phyloP scores from a whole-genome alignment of 1,140 invertebrate genomes.

The Drosophila pseudoobscura region DNA sequence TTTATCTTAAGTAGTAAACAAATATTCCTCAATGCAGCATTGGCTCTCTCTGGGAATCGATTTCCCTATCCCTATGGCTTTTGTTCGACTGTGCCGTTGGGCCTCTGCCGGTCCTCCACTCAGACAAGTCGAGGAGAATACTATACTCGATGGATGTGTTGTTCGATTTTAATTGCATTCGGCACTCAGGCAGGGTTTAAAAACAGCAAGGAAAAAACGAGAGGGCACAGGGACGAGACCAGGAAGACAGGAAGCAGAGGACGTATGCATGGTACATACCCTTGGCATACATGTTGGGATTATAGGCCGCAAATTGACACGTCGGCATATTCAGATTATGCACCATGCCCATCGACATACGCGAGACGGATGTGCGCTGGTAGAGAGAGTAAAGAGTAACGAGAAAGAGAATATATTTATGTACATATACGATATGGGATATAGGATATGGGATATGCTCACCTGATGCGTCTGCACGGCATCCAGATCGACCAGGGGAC shows the following conservation, averaged over 20 bases:
- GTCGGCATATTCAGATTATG: slow-evolving; percentile 80
- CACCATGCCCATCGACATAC: slow-evolving; percentile 83
- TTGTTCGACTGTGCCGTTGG: slow-evolving; percentile 11
- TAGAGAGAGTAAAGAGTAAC: neutral
- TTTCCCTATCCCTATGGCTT: neutral
- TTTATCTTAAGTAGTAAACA: no score
- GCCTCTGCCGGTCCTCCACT: slow-evolving; percentile 11
- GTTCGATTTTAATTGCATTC: slow-evolving; percentile 75
- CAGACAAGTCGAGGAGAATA: slow-evolving; percentile 25
- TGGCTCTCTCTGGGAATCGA: no score
- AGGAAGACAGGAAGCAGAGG: slow-evolving; percentile 3
- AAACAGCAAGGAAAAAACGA: neutral
- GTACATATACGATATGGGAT: neutral
- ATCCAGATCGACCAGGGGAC: slow-evolving; percentile 86
- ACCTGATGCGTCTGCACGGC: slow-evolving; percentile 76
- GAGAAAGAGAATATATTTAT: neutral
- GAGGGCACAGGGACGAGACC: no score
- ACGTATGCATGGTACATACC: slow-evolving; percentile 57
- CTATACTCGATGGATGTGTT: slow-evolving; percentile 35
- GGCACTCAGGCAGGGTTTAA: slow-evolving; percentile 4
- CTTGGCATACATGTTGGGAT: slow-evolving; percentile 79
- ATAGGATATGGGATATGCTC: neutral
- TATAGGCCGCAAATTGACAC: slow-evolving; percentile 82
- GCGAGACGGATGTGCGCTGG: slow-evolving; percentile 76
- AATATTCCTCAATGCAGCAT: no score